A percentile compares a stretch with the other conserved stretches of the same genome.
Evolutionary conservation across 2,797 vertebrate species (phyloP).

Genomic region (Peromyscus attwateri): DNA sequence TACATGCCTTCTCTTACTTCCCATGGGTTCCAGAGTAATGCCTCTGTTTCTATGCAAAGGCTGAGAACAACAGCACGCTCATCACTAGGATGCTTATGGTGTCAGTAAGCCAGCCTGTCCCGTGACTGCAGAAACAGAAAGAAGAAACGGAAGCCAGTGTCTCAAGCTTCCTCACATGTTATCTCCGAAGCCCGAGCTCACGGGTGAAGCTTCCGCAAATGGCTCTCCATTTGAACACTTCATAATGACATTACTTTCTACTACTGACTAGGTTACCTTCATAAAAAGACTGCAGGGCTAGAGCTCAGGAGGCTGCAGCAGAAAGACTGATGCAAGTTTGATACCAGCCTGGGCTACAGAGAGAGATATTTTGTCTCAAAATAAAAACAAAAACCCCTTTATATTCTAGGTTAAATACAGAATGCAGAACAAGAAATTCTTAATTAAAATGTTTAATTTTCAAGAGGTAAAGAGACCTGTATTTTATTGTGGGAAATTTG

Average conservation of each 20-base stretch:
- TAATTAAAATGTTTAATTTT: constrained; percentile 19
- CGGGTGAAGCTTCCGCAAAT: neutral
- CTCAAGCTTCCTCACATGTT: neutral
- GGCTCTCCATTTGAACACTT: constrained; percentile 46
- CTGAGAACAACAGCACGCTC: neutral
- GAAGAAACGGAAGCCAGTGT: neutral
- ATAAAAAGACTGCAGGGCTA: neutral
- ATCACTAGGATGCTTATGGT: neutral
- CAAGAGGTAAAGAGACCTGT: neutral
- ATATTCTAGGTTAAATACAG: constrained; percentile 28
- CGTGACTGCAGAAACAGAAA: neutral
- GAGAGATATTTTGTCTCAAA: neutral
- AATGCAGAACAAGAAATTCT: constrained; percentile 11
- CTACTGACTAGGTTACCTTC: neutral
- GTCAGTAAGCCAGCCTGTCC: neutral
- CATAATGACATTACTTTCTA: neutral
- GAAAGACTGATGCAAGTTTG: too few relatives aligned
- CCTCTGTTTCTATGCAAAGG: neutral
- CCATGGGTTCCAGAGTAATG: neutral
- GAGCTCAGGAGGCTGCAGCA: neutral
- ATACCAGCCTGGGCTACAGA: neutral
- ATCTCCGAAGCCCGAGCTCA: neutral
- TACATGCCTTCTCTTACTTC: neutral
- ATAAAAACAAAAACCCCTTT: neutral
- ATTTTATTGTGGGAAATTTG: neutral